Conservation (phyloP, 2,113 vertebrate genomes). For the Grallaria varia region DNA sequence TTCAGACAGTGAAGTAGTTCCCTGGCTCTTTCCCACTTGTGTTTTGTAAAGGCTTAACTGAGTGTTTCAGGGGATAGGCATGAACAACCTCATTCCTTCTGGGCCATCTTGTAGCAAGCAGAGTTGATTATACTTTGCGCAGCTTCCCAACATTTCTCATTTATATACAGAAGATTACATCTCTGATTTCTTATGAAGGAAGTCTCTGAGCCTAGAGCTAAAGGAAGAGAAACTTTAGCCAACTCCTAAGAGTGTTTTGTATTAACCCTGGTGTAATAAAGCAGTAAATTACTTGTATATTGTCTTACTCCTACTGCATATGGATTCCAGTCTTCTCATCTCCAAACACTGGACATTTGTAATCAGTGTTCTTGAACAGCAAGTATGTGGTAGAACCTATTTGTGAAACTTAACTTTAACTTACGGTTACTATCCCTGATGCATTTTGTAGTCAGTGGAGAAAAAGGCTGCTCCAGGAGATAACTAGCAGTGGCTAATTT, state of each 20-base stretch:
- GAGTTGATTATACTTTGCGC: not conserved
- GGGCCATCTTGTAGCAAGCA: not conserved
- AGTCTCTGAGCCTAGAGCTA: not conserved
- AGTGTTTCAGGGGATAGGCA: not conserved
- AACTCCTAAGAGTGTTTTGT: not conserved
- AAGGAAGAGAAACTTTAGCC: not conserved
- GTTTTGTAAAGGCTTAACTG: not conserved
- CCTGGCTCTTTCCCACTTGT: not conserved
- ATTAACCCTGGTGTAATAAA: not conserved
- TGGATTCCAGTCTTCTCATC: not conserved
- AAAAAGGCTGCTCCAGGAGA: not conserved
- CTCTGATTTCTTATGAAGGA: not conserved
- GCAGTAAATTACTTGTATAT: not conserved
- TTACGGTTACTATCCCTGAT: not conserved
- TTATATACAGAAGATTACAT: not conserved
- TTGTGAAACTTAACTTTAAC: not conserved
- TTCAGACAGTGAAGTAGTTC: not conserved
- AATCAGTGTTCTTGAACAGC: not conserved
- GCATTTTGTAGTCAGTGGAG: not conserved
- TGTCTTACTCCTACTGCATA: not conserved
- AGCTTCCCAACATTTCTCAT: not conserved
- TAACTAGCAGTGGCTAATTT: not conserved
- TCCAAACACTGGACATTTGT: not conserved
- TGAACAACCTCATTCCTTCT: not conserved
- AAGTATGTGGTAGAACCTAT: accelerated